Evolutionary conservation across 1,140 invertebrate genomes (phyloP).

Genomic region (Tetraneura akinire): DNA sequence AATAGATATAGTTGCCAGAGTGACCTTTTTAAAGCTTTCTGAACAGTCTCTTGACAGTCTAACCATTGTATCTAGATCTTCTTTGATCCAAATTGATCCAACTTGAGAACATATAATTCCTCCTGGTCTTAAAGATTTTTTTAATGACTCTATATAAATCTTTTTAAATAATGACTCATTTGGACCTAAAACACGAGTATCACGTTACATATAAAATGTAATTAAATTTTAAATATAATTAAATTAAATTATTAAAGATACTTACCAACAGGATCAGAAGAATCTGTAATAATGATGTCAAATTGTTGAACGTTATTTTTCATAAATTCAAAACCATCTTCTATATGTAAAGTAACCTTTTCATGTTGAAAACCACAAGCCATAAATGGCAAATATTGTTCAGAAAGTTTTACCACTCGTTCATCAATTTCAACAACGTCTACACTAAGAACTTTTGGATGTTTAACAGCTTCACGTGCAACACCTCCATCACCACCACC

Average conservation of each 20-base stretch:
- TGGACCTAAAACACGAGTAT: conserved; percentile 62
- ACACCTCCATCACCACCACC: conserved; percentile 98
- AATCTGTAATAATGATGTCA: conserved; percentile 97
- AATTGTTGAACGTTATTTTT: conserved; percentile 81
- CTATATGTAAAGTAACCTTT: conserved; percentile 82
- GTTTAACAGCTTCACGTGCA: conserved; percentile 90
- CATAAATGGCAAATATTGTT: conserved; percentile 89
- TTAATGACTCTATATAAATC: conserved; percentile 85
- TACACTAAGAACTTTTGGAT: conserved; percentile 82
- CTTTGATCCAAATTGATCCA: conserved; percentile 83
- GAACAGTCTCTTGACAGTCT: conserved; percentile 75
- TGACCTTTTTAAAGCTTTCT: conserved; percentile 73
- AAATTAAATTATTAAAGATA: conserved; percentile 6
- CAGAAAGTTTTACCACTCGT: conserved; percentile 85
- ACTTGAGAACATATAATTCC: conserved; percentile 92
- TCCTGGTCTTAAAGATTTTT: conserved; percentile 75
- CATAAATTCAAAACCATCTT: conserved; percentile 94
- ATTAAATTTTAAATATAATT: neutral
- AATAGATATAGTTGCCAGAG: conserved; percentile 82
- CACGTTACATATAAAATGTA: neutral
- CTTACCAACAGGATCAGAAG: conserved; percentile 86
- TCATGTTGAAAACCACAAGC: conserved; percentile 78
- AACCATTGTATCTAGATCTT: conserved; percentile 74
- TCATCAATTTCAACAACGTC: conserved; percentile 94
- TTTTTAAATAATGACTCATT: conserved; percentile 75